A percentile compares a stretch with the other conserved stretches of the same genome.
Evolutionary conservation across 2,797 vertebrate genomes (phyloP).

Genomic region (Coregonus sp.): DNA sequence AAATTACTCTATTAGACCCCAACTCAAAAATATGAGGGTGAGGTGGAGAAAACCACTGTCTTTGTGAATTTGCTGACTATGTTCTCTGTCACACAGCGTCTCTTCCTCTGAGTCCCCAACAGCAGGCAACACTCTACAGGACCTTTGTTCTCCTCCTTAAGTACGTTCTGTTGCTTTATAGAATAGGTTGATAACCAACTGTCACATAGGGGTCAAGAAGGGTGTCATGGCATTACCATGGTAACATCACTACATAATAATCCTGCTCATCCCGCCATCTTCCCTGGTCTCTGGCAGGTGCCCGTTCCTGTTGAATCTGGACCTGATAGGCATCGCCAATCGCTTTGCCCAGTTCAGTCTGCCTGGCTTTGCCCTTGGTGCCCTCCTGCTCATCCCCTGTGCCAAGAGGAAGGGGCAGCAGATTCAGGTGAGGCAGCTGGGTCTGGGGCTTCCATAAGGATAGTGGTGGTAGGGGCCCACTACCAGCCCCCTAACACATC

Average conservation of each 20-base stretch:
- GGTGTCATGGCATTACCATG: background rate
- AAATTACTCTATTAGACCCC: constrained; percentile 9
- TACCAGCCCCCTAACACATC: background rate
- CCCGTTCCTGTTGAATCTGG: constrained; percentile 87
- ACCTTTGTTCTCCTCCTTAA: constrained; percentile 87
- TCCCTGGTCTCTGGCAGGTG: constrained; percentile 75
- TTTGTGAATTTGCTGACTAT: constrained; percentile 8
- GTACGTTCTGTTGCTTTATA: constrained; percentile 71
- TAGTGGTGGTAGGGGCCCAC: background rate
- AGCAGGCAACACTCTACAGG: constrained; percentile 81
- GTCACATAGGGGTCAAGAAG: background rate
- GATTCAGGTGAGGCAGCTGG: constrained; percentile 78
- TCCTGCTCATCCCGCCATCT: background rate
- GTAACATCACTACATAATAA: background rate
- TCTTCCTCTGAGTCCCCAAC: constrained; percentile 80
- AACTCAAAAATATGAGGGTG: background rate
- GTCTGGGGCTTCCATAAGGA: background rate
- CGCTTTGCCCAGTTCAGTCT: constrained; percentile 88
- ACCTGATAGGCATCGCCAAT: constrained; percentile 87
- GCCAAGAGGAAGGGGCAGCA: constrained; percentile 81
- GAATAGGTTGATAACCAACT: background rate
- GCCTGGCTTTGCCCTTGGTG: constrained; percentile 86
- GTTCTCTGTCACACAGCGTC: constrained; percentile 76
- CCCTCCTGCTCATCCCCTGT: constrained; percentile 86
- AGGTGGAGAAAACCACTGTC: background rate